Evolutionary conservation across 2,797 vertebrate genomes (phyloP), one percentile per base, ranked within the genome.

Genomic region (Hyperoplus lanceolatus): DNA sequence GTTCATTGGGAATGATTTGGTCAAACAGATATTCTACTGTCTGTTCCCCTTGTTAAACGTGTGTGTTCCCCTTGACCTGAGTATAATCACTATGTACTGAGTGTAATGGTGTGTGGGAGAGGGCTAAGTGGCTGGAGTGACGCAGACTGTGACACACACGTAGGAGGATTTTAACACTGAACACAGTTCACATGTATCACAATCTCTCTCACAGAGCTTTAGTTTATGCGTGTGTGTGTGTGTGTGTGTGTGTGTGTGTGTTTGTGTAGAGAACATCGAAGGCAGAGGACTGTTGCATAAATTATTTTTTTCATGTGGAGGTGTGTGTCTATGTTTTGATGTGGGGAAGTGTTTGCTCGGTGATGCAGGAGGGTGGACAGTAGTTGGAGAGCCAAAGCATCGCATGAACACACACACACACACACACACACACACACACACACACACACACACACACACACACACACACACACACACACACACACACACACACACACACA

Each of bases 341-440:
- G 59, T 72, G 53, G 10, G 21, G 18, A 46, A 57, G 63, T 80
- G 73, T 76, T 82, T 77, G 67, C 43, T 80, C 59, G 41, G 15
- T 55, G 57, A 71, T 49, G 57, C 43, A 64, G 6, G 10, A 65
- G 59, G n/a, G 46, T 82, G 63, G 72, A 69, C 69, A 55, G 59
- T 50, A 54, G 65, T 70, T 59, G 70, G 55, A 68, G 73, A 48
- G n/a, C 43, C 62, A 68, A 55, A 61, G 48, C 60, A 56, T 6
- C 3, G 6, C 16, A 63, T 6, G 5, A 41, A 41, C 64, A 69
- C 54, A 66, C 4, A 49, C 60, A 77, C 45, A 56, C 68, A 56
- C 39, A 29, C 42, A 56, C 21, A 58, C 46, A 18, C 48, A 75
- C 46, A 50, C 15, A 72, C 61, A 79, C 50, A 73, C 29, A 65